These are phyloP conservation scores for Agriopis leucophaearia DNA, from an alignment of 2,888 invertebrate species.

Conservation along the genomic window DNA sequence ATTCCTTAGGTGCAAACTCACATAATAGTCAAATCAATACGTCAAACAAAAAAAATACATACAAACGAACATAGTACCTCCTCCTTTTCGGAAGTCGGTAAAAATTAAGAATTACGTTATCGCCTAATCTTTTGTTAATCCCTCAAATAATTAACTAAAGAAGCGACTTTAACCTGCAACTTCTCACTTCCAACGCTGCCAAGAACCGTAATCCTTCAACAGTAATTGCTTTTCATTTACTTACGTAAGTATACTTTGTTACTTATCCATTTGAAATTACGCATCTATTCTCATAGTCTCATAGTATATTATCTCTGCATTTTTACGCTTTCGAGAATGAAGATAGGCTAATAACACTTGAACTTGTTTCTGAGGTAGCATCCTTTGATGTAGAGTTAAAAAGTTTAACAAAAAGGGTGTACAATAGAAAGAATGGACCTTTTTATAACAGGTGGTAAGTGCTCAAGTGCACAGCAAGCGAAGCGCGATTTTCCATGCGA, in stretches of 20 bases:
- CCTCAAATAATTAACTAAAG: slow-evolving; percentile 27
- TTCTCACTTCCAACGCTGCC: slow-evolving; percentile 57
- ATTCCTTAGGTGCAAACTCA: too few species aligned
- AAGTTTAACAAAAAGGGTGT: slow-evolving; percentile 68
- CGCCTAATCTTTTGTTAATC: background rate
- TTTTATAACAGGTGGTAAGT: slow-evolving; percentile 81
- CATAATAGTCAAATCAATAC: too few species aligned
- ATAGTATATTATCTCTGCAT: slow-evolving; percentile 47
- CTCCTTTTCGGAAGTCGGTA: too few species aligned
- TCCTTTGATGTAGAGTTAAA: slow-evolving; percentile 61
- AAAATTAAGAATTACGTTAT: too few species aligned
- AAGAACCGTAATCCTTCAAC: slow-evolving; percentile 63
- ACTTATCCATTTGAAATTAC: slow-evolving; percentile 67
- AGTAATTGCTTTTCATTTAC: slow-evolving; percentile 62
- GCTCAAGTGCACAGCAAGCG: slow-evolving; percentile 79
- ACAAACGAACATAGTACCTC: too few species aligned
- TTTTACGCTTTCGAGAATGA: slow-evolving; percentile 3
- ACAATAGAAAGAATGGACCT: slow-evolving; percentile 59
- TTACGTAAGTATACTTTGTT: slow-evolving; percentile 16
- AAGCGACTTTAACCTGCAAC: slow-evolving; percentile 30
- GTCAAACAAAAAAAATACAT: too few species aligned
- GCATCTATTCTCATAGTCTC: slow-evolving; percentile 51
- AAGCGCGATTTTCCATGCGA: slow-evolving; percentile 71
- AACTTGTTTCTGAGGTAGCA: slow-evolving; percentile 26
- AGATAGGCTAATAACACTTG: slow-evolving; percentile 3